phyloP scores from a whole-genome alignment of 2,797 vertebrate genomes.

The Hozukius guyotensis region DNA sequence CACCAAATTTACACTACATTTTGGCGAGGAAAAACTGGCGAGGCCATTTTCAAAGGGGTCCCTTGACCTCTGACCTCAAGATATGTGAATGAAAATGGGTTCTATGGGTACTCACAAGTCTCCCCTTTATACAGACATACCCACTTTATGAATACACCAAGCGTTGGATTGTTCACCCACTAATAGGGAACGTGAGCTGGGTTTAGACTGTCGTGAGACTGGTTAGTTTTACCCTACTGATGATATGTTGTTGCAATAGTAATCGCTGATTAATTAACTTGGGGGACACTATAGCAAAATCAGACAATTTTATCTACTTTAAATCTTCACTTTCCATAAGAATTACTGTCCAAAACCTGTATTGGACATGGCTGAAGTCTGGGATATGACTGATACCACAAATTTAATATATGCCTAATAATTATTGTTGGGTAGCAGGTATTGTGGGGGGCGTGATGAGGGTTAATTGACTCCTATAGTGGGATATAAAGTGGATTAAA shows the following conservation, averaged over 20 bases:
- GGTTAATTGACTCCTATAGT: not conserved
- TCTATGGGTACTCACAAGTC: too few relatives aligned
- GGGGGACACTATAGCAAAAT: not conserved
- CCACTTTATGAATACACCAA: too few relatives aligned
- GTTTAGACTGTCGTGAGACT: too few relatives aligned
- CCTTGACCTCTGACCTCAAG: too few relatives aligned
- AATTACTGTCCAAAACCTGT: not conserved
- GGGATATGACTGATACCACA: not conserved
- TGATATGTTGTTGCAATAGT: not conserved
- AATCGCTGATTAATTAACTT: not conserved
- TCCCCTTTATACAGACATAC: too few relatives aligned
- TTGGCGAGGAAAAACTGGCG: too few relatives aligned
- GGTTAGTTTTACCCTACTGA: too few relatives aligned
- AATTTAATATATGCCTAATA: not conserved
- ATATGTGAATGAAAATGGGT: too few relatives aligned
- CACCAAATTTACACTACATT: too few relatives aligned
- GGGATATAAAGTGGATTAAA: slow-evolving; percentile 31
- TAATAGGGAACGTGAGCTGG: too few relatives aligned
- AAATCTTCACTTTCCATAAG: not conserved
- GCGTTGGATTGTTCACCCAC: too few relatives aligned
- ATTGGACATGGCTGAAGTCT: not conserved
- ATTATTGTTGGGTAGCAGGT: not conserved
- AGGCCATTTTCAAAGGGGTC: too few relatives aligned
- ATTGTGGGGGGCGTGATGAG: not conserved
- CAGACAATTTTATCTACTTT: not conserved